phyloP scores from a whole-genome alignment of 2,797 vertebrate genomes.

The Pagetopsis macropterus region DNA sequence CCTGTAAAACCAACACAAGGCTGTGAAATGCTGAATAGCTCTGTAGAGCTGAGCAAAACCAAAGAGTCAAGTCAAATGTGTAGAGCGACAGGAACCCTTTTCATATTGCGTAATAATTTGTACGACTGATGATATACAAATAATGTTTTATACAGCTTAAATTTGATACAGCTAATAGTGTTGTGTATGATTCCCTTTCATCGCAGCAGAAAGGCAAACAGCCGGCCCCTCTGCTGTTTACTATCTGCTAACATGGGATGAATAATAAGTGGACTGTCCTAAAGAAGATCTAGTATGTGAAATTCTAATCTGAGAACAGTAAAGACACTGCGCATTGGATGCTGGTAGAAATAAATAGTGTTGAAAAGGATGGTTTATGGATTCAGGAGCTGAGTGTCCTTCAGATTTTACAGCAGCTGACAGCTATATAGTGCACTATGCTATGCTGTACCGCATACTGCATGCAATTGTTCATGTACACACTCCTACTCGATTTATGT shows the following conservation, averaged over 20 bases:
- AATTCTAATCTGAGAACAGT: conserved; percentile 12
- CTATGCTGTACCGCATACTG: neutral
- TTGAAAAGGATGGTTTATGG: neutral
- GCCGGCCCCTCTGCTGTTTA: neutral
- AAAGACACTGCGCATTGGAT: neutral
- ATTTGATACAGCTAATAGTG: neutral
- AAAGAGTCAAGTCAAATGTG: neutral
- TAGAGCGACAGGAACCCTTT: neutral
- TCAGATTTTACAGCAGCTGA: conserved; percentile 16
- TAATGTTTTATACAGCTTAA: neutral
- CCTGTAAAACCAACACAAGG: neutral
- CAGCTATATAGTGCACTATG: neutral
- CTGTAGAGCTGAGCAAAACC: neutral
- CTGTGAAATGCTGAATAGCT: neutral
- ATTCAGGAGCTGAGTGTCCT: conserved; percentile 4
- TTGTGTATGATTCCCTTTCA: neutral
- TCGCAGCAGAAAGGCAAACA: conserved; percentile 9
- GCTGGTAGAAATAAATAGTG: neutral
- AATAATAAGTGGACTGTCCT: conserved; percentile 5
- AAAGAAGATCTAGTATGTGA: conserved; percentile 6
- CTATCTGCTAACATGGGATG: neutral
- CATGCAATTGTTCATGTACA: neutral
- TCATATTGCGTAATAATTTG: neutral
- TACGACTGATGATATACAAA: neutral
- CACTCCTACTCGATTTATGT: conserved; percentile 1